A percentile compares a stretch with the other conserved stretches of the same genome.
These are phyloP conservation scores for Cylindroiulus punctatus DNA, from an alignment of 2,888 invertebrate species.

Conservation along the genomic window DNA sequence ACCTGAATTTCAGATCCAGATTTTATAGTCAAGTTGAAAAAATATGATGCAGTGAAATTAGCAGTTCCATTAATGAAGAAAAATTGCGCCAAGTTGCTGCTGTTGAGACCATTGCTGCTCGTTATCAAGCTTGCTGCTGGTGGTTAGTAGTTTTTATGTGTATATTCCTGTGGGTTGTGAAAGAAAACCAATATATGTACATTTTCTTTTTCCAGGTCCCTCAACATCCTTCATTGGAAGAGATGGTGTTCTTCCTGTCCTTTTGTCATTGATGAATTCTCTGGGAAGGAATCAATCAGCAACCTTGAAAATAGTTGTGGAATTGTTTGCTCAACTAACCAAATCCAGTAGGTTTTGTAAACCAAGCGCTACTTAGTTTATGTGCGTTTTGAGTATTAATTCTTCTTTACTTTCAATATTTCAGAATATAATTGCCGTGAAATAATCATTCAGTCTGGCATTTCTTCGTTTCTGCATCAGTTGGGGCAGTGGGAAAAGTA, in stretches of 20 bases:
- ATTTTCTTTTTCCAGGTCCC: slow-evolving; percentile 47
- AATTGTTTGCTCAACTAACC: slow-evolving; percentile 75
- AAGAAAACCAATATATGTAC: neutral
- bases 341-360: slow-evolving; percentile 72
- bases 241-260: slow-evolving; percentile 47
- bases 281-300: slow-evolving; percentile 67
- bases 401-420: neutral
- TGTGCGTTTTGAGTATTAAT: neutral
- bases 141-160: slow-evolving; percentile 4
- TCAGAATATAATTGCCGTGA: slow-evolving; percentile 52
- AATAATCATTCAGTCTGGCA: slow-evolving; percentile 50
- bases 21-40: slow-evolving; percentile 52
- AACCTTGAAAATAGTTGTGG: slow-evolving; percentile 75
- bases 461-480: slow-evolving; percentile 45
- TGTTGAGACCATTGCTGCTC: slow-evolving; percentile 46
- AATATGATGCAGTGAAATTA: slow-evolving; percentile 47
- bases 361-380: neutral
- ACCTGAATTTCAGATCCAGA: slow-evolving; percentile 49
- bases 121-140: slow-evolving; percentile 51
- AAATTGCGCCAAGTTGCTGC: slow-evolving; percentile 24
- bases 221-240: slow-evolving; percentile 52
- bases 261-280: slow-evolving; percentile 52
- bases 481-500: slow-evolving; percentile 57
- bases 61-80: slow-evolving; percentile 51
- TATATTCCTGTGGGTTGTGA: neutral